Conservation (phyloP, 2,888 invertebrate species). For the Smittia aterrima region DNA sequence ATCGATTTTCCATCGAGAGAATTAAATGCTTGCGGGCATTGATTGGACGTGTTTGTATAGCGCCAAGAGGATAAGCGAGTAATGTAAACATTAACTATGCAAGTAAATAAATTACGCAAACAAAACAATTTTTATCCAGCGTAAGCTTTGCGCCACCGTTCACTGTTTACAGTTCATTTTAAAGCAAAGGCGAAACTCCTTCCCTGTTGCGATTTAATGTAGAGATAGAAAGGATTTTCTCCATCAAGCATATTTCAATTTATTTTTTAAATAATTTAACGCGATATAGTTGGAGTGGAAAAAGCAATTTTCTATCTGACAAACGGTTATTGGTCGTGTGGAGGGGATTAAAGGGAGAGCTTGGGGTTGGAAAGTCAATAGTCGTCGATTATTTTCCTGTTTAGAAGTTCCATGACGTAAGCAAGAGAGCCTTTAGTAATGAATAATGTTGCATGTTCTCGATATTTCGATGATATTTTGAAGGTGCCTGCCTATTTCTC, state of each 20-base stretch:
- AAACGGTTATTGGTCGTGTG: constrained; percentile 37
- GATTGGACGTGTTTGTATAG: constrained; percentile 36
- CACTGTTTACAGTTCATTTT: constrained; percentile 6
- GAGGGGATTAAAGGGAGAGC: background rate
- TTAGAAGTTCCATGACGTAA: background rate
- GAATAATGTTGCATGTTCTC: background rate
- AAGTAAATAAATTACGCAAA: constrained; percentile 35
- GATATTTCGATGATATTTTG: background rate
- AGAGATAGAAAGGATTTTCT: background rate
- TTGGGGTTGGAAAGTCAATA: background rate
- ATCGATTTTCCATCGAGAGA: constrained; percentile 20
- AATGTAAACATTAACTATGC: constrained; percentile 33
- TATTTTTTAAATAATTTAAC: constrained; percentile 38
- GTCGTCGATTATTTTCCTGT: background rate
- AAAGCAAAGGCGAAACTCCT: background rate
- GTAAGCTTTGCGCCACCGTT: background rate
- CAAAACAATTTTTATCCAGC: background rate
- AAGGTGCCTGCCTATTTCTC: background rate
- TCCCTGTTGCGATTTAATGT: too few species aligned
- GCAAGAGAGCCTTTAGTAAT: constrained; percentile 15
- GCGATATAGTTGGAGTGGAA: constrained; percentile 20
- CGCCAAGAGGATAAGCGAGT: background rate
- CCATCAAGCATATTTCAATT: constrained; percentile 26
- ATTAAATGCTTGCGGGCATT: constrained; percentile 39
- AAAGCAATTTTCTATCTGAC: constrained; percentile 36